These are phyloP conservation scores for Drosophila pseudotalamancana DNA, from an alignment of 2,888 invertebrate species.

Conservation along the genomic window DNA sequence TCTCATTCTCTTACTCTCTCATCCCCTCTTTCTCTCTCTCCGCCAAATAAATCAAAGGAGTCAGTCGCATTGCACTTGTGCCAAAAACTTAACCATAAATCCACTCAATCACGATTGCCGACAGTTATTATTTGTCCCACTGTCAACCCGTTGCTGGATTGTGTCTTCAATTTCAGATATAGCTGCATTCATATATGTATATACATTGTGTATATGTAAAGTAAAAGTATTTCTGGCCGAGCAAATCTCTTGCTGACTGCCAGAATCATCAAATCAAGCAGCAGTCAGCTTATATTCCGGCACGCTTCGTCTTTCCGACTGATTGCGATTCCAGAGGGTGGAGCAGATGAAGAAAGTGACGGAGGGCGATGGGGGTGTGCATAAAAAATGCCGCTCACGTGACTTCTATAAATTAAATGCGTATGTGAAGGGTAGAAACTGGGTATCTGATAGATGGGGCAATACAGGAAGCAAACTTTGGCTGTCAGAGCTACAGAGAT, in stretches of 20 bases:
- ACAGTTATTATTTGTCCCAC: constrained; percentile 70
- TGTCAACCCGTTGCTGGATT: constrained; percentile 46
- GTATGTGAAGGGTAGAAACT: constrained; percentile 20
- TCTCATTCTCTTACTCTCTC: neutral
- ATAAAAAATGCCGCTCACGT: constrained; percentile 74
- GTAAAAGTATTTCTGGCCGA: constrained; percentile 2
- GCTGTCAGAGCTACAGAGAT: constrained; percentile 12
- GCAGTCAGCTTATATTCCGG: constrained; percentile 48
- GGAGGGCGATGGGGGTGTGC: constrained; percentile 9
- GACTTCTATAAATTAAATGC: constrained; percentile 73
- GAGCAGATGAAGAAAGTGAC: too few relatives aligned
- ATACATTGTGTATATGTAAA: neutral
- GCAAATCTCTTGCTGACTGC: constrained; percentile 41
- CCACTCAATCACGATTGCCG: constrained; percentile 72
- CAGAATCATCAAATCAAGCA: constrained; percentile 64
- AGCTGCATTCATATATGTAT: neutral
- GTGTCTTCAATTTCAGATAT: constrained; percentile 1
- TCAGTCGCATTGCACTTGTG: constrained; percentile 56
- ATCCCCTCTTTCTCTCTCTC: neutral
- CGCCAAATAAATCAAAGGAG: constrained; percentile 48
- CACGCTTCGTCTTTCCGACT: constrained; percentile 38
- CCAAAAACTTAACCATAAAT: constrained; percentile 48
- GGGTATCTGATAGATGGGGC: constrained; percentile 29
- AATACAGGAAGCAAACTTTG: constrained; percentile 39
- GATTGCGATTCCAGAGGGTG: constrained; percentile 36